Percentiles rank a stretch among this genome's conserved stretches.
phyloP scores from a whole-genome alignment of 2,113 vertebrate species.

The Caranx ignobilis region DNA sequence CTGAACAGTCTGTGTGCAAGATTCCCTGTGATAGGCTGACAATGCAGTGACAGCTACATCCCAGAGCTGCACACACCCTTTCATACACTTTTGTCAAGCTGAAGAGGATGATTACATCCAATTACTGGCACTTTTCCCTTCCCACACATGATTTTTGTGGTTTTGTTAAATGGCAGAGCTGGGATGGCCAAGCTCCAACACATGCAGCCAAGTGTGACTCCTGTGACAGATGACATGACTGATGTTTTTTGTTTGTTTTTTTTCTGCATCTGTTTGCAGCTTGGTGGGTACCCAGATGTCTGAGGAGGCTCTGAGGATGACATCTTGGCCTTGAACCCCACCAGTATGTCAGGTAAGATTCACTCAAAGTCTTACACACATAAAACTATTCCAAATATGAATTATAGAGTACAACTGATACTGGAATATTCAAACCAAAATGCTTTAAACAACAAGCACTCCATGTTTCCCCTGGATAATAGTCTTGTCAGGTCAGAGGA shows the following conservation, averaged over 20 bases:
- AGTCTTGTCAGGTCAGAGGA: not conserved
- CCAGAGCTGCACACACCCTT: not conserved
- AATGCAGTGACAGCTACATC: not conserved
- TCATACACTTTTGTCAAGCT: not conserved
- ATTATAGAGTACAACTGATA: not conserved
- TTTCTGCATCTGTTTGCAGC: slow-evolving; percentile 27
- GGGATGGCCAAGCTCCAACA: not conserved
- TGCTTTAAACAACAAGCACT: not conserved
- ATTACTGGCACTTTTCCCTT: not conserved
- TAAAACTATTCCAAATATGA: not conserved
- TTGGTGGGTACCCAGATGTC: slow-evolving; percentile 75
- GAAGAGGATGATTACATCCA: not conserved
- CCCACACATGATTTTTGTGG: not conserved
- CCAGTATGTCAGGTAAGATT: slow-evolving; percentile 86
- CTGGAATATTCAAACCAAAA: not conserved
- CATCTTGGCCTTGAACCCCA: slow-evolving; percentile 79
- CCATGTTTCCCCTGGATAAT: not conserved
- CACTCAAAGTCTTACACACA: not conserved
- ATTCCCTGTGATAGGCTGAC: not conserved
- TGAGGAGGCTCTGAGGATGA: slow-evolving; percentile 81
- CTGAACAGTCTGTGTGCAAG: not conserved
- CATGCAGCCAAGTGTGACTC: not conserved
- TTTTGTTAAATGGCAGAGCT: not conserved
- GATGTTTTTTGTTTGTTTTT: not conserved
- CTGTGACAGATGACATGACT: not conserved